Evolutionary conservation across 2,888 invertebrate genomes (phyloP), one percentile per base, ranked within the genome.

Genomic region (Eilema sororculum): DNA sequence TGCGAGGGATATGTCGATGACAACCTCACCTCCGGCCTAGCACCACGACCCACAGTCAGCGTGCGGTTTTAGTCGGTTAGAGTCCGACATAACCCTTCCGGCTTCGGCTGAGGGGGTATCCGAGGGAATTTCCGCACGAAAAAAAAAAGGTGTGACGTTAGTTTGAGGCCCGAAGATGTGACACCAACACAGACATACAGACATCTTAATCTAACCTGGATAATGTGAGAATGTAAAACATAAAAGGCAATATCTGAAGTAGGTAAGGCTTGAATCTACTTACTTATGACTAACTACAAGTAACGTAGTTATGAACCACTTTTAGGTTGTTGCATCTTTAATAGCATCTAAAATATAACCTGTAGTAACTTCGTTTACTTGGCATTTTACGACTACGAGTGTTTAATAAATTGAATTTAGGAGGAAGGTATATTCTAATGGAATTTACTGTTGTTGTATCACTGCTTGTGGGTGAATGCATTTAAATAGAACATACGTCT

Each of bases 351-450:
- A 75, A 67, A 75, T 66, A 69, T 64, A 75, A 74, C 75, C 75
- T 69, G 57, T 56, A 46, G 22, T 67, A 25, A 65, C 69, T 68
- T 65, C 22, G 37, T 74, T 41, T 41, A 28, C 22, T 58, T 59
- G 41, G 46, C 65, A 64, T 73, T 60, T 65, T 76, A 59, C 63
- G 41, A 68, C 64, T 66, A 37, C 24, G 65, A 57, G 65, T 30
- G 33, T 60, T 24, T 79, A 72, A 75, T 78, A 22, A 75, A 80
- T 80, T 20, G 60, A 80, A 72, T 80, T 80, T 76, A 25, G 60
- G 58, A 25, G 59, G 56, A 73, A 68, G 60, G 70, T 72, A 66
- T 63, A 59, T 46, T 72, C 22, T 78, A 73, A 78, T 71, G 13
- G 22, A 76, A 74, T 76, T 73, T 25, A 28, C 12, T 63, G 28